phyloP scores from a whole-genome alignment of 2,888 invertebrate species.

The Malthinus seriepunctatus region DNA sequence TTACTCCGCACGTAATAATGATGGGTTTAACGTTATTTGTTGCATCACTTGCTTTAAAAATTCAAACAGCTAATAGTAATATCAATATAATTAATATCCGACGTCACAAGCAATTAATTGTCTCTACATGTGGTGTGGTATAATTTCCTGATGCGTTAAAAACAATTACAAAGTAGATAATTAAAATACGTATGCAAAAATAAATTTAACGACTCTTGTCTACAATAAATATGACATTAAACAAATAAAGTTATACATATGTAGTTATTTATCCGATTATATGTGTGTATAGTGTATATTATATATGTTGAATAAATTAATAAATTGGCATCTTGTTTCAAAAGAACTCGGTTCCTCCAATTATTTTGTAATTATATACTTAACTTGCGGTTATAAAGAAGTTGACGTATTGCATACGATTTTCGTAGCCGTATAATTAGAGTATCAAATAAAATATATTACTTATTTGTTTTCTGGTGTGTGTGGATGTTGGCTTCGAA shows the following conservation, averaged over 20 bases:
- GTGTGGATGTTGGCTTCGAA: no score
- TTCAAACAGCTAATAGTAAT: no score
- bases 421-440: conserved; percentile 3
- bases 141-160: no score
- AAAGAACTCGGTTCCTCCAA: conserved; percentile 20
- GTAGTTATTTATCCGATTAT: conserved; percentile 19
- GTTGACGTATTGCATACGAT: conserved; percentile 4
- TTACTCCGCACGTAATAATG: no score
- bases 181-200: not conserved
- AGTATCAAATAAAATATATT: conserved; percentile 1
- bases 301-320: conserved; percentile 20
- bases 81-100: no score
- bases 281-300: no score
- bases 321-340: conserved; percentile 24
- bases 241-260: conserved; percentile 17
- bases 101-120: no score
- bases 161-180: not conserved
- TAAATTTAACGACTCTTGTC: not conserved
- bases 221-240: conserved; percentile 21
- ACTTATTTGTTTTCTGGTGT: not conserved
- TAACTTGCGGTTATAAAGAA: conserved; percentile 5
- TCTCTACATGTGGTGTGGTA: no score
- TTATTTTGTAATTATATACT: conserved; percentile 24
- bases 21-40: no score
- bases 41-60: no score